Percentiles rank a stretch among this genome's conserved stretches.
phyloP scores from a whole-genome alignment of 2,888 invertebrate species.

The Xestobium rufovillosum region DNA sequence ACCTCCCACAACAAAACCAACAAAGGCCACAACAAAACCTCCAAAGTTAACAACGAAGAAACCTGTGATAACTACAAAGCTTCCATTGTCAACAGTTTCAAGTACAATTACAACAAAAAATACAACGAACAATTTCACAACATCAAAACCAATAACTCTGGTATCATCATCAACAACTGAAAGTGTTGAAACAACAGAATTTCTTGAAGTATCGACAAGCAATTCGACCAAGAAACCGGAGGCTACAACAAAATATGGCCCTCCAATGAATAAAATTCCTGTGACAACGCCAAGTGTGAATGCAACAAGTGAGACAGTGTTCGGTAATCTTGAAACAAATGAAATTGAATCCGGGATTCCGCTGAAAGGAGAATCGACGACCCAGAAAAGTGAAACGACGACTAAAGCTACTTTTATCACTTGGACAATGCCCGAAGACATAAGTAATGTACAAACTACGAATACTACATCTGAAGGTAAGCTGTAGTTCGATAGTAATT shows the following conservation, averaged over 20 bases:
- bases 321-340: slow-evolving; percentile 33
- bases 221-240: slow-evolving; percentile 20
- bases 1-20: slow-evolving; percentile 20
- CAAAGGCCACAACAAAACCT: slow-evolving; percentile 25
- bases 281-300: slow-evolving; percentile 21
- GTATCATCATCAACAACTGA: slow-evolving; percentile 11
- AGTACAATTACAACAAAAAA: slow-evolving; percentile 12
- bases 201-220: slow-evolving; percentile 9
- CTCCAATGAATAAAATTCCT: slow-evolving; percentile 23
- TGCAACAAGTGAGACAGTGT: slow-evolving; percentile 27
- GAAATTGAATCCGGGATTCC: slow-evolving; percentile 32
- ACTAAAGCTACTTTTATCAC: slow-evolving; percentile 43
- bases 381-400: slow-evolving; percentile 28
- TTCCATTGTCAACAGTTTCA: slow-evolving; percentile 20
- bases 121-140: slow-evolving; percentile 10
- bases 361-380: slow-evolving; percentile 17
- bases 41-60: slow-evolving; percentile 21
- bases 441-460: slow-evolving; percentile 26
- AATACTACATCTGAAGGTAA: slow-evolving; percentile 28
- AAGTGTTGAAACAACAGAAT: slow-evolving; percentile 6
- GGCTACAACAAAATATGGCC: slow-evolving; percentile 24
- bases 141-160: slow-evolving; percentile 4
- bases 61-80: slow-evolving; percentile 24
- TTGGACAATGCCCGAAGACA: slow-evolving; percentile 45
- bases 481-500: no score